Conservation (phyloP, 2,888 invertebrate species). For the Autographa gamma region DNA sequence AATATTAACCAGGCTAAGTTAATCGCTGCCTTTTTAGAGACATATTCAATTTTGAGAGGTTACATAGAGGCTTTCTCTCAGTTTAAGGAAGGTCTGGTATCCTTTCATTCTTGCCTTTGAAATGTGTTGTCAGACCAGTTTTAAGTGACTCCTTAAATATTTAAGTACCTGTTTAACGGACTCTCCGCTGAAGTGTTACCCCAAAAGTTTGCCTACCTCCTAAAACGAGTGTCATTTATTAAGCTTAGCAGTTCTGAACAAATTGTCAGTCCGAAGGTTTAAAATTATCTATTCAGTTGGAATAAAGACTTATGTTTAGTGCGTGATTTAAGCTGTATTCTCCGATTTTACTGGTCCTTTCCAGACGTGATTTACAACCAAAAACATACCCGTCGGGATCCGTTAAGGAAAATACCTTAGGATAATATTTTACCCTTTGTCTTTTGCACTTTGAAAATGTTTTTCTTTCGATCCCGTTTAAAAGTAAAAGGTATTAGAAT, state of each 20-base stretch:
- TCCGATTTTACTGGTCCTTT: constrained; percentile 11
- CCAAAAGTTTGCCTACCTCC: neutral
- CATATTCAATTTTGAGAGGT: neutral
- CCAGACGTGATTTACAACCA: constrained; percentile 34
- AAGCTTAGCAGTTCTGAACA: neutral
- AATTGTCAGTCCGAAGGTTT: neutral
- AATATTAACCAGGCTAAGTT: neutral
- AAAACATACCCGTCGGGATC: constrained; percentile 11
- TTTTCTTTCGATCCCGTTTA: neutral
- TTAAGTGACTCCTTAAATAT: neutral
- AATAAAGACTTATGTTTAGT: constrained; percentile 12
- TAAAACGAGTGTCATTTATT: neutral
- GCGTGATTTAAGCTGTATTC: constrained; percentile 9
- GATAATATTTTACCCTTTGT: constrained; percentile 7
- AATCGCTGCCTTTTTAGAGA: neutral
- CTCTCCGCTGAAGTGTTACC: neutral
- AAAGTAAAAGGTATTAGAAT: constrained; percentile 3
- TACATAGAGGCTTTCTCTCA: too few relatives aligned
- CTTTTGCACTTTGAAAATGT: constrained; percentile 11
- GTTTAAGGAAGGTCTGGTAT: too few relatives aligned
- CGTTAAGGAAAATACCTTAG: constrained; percentile 10
- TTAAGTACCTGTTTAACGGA: neutral
- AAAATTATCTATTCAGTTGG: constrained; percentile 5
- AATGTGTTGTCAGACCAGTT: neutral
- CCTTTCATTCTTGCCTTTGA: too few relatives aligned